A percentile compares a stretch with the other conserved stretches of the same genome.
Evolutionary conservation across 2,888 invertebrate genomes (phyloP).

Genomic region (Pogonocherus hispidulus): DNA sequence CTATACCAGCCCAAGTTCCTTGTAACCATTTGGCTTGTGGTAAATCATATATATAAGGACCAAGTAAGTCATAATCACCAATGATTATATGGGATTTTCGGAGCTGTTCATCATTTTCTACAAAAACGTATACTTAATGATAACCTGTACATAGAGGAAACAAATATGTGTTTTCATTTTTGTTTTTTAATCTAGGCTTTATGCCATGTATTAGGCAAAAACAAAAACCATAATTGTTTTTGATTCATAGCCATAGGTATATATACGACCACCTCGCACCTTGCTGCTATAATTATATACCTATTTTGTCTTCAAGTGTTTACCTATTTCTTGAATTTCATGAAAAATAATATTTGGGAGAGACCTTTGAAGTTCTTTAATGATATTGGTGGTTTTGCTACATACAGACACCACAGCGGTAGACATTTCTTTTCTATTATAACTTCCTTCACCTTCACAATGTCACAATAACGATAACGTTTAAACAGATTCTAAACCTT

Average conservation of each 20-base stretch:
- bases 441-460: not conserved
- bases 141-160: not conserved
- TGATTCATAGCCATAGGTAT: too few relatives aligned
- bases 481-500: too few relatives aligned
- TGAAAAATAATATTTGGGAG: constrained; percentile 40
- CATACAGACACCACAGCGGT: constrained; percentile 40
- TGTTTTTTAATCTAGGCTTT: too few relatives aligned
- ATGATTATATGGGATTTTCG: constrained; percentile 65
- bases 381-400: constrained; percentile 35
- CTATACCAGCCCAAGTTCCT: constrained; percentile 70
- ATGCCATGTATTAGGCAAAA: too few relatives aligned
- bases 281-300: too few relatives aligned
- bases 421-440: constrained; percentile 19
- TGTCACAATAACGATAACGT: too few relatives aligned
- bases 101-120: constrained; percentile 51
- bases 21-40: constrained; percentile 68
- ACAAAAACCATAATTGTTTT: too few relatives aligned
- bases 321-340: constrained; percentile 42
- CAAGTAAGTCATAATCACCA: constrained; percentile 66
- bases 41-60: constrained; percentile 63
- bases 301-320: not conserved
- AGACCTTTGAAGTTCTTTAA: constrained; percentile 34
- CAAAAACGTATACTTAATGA: constrained; percentile 8
- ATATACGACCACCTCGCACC: too few relatives aligned
- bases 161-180: too few relatives aligned